Base-by-base conservation (phyloP, 30 jellyfish, hydroid and myxozoan genomes). In the Aurelia aurita complex sp. Pacific region DNA sequence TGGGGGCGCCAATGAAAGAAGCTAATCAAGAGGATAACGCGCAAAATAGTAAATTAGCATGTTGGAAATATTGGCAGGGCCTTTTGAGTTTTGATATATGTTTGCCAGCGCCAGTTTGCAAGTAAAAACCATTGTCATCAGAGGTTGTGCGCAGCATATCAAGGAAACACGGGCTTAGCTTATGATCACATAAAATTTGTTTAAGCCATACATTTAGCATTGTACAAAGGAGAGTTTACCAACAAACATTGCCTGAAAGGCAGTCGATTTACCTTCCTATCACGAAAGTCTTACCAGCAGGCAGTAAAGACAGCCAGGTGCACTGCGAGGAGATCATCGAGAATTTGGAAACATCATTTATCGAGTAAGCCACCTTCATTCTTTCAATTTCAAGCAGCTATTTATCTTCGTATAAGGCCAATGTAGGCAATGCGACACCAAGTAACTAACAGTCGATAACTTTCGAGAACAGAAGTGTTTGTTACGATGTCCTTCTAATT, bases 1-100 rank as follows among this genome's bases (percentile, higher is more conserved):
- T 32, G 50, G 7, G 89, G 89, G 89, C 89, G 89, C 89, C 89
- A 67, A 34, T 68, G 69, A 52, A 80, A 80, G 67, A 33, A 63
- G 79, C 88, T 57, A 80, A 80, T 80, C 81, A 80, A 80, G 57
- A 80, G 67, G 52, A 10, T 42, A 40, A 80, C 18, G 69, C 89
- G 77, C 46, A 80, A 63, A 80, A 67, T 80, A 80, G 89, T 60
- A 80, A 80, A 80, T 80, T 80, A 80, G 76, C 64, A 23, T 33
- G 16, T 66, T 17, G 57, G 57, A 9, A 23, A 80, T 80, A 80
- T 64, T 79, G 82, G 67, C 33, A 29, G 66, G 74, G 64, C 64
- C 13, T 70, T 19, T 40, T 70, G 23, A 46, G 57, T 46, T 46
- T 38, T 7, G 2, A 17, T 70, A 12, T 70, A 70, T 70, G 64